Conservation (phyloP, 2,113 vertebrate species). For the Cathartes aura region DNA sequence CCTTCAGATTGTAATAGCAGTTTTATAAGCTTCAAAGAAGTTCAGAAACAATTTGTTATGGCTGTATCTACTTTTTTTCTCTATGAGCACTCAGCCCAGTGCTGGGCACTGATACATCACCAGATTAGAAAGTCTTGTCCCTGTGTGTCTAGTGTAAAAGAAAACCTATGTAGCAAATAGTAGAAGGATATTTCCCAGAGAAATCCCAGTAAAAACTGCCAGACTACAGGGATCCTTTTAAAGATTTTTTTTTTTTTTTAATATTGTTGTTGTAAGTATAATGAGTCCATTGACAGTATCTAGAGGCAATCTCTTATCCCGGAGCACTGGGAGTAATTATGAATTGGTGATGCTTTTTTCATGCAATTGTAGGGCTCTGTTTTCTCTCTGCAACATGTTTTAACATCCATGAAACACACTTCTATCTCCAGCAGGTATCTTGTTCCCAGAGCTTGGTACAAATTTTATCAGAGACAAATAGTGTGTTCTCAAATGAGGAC, state of each 20-base stretch:
- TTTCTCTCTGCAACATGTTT: background rate
- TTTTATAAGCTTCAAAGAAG: slow-evolving; percentile 3
- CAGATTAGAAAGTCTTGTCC: background rate
- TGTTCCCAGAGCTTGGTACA: background rate
- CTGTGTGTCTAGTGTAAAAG: background rate
- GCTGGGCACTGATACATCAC: background rate
- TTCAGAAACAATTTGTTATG: background rate
- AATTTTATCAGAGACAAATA: background rate
- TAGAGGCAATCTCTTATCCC: background rate
- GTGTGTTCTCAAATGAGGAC: background rate
- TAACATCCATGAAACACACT: background rate
- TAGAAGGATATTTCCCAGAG: background rate
- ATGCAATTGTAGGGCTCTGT: accelerated
- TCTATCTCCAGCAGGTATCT: background rate
- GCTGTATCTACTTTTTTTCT: background rate
- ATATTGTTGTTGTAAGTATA: background rate
- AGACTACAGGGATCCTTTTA: background rate
- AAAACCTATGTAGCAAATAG: background rate
- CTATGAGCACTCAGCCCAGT: background rate
- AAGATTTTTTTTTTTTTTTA: background rate
- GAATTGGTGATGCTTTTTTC: background rate
- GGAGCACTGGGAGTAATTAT: background rate
- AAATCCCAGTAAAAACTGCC: background rate
- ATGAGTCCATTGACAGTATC: background rate
- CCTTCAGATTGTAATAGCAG: background rate